phyloP scores from a whole-genome alignment of 2,797 vertebrate genomes.

The Chloroceryle inda region DNA sequence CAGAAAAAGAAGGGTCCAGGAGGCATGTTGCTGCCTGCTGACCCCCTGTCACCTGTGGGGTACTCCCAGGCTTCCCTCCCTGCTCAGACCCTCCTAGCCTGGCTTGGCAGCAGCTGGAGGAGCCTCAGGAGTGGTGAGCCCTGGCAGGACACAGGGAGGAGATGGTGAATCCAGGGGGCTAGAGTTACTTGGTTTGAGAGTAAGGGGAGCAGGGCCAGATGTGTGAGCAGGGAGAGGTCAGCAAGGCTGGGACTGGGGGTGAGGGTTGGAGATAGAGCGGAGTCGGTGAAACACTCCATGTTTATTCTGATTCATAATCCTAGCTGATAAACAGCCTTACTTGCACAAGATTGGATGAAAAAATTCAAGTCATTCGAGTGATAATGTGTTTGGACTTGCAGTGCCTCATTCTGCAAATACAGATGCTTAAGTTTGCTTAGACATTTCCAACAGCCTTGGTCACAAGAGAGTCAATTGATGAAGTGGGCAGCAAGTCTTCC shows the following conservation, averaged over 20 bases:
- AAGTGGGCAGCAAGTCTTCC: background rate
- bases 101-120: background rate
- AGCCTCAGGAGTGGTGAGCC: fast-evolving
- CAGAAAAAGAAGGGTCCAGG: background rate
- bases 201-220: background rate
- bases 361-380: background rate
- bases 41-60: background rate
- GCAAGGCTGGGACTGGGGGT: background rate
- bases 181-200: background rate
- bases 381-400: background rate
- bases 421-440: background rate
- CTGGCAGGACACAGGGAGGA: background rate
- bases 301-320: background rate
- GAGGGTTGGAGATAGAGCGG: background rate
- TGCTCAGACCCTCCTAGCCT: background rate
- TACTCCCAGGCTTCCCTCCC: background rate
- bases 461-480: background rate
- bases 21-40: background rate
- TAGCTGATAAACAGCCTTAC: background rate
- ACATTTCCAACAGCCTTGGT: background rate
- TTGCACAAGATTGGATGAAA: background rate
- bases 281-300: fast-evolving
- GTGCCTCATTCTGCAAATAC: background rate
- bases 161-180: background rate
- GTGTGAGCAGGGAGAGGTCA: background rate